A percentile compares a stretch with the other conserved stretches of the same genome.
Conservation (phyloP, 1,140 invertebrate species). For the Grapholita molesta region DNA sequence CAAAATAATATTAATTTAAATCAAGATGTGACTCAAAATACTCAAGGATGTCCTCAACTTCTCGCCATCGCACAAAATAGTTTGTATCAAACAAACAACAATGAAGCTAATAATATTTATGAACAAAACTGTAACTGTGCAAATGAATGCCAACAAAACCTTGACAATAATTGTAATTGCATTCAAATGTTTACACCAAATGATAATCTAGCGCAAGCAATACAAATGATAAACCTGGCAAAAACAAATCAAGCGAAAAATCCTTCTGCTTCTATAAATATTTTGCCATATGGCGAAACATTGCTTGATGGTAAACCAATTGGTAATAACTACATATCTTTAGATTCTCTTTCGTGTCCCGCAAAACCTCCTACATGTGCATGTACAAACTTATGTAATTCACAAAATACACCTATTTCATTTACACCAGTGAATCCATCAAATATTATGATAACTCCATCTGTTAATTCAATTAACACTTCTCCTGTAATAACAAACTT, state of each 20-base stretch:
- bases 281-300: not conserved
- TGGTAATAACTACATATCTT: not conserved
- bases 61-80: not conserved
- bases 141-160: not conserved
- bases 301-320: not conserved
- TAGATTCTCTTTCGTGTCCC: not conserved
- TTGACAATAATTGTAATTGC: not conserved
- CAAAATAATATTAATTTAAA: not conserved
- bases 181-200: not conserved
- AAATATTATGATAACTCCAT: not conserved
- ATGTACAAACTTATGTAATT: not conserved
- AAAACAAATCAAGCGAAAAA: not conserved
- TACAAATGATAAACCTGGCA: not conserved
- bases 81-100: not conserved
- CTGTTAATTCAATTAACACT: too few species aligned
- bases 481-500: too few species aligned
- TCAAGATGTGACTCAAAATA: not conserved
- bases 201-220: not conserved
- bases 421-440: not conserved
- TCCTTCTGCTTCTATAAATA: not conserved
- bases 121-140: not conserved
- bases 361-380: not conserved
- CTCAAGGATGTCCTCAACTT: not conserved
- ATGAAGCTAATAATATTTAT: not conserved
- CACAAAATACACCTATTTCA: not conserved